A percentile compares a stretch with the other conserved stretches of the same genome.
phyloP scores from a whole-genome alignment of 2,888 invertebrate genomes.

The Scrobipalpa atriplicella region DNA sequence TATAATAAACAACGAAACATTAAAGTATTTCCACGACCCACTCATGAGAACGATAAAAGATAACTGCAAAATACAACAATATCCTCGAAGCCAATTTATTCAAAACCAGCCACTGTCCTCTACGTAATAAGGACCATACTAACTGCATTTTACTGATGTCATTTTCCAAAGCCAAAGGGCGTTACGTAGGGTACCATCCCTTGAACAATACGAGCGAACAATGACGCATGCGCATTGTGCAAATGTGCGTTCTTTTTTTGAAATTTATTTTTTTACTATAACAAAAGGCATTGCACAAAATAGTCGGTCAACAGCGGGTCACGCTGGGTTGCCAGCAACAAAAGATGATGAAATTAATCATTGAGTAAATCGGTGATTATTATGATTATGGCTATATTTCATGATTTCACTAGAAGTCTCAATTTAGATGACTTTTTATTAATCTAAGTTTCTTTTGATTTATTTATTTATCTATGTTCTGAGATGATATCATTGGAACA shows the following conservation, averaged over 20 bases:
- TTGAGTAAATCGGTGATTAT: slow-evolving; percentile 33
- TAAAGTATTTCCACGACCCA: slow-evolving; percentile 10
- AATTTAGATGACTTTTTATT: background rate
- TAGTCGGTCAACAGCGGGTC: slow-evolving; percentile 62
- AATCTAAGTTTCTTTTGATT: background rate
- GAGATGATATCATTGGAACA: no score
- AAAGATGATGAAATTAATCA: slow-evolving; percentile 72
- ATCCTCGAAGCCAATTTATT: background rate
- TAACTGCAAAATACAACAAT: slow-evolving; percentile 37
- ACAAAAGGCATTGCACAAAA: slow-evolving; percentile 64
- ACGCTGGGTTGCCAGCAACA: slow-evolving; percentile 64
- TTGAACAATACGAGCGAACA: slow-evolving; percentile 43
- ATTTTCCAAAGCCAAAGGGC: slow-evolving; percentile 48
- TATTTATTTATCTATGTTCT: no score
- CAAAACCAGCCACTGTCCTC: background rate
- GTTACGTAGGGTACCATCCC: slow-evolving; percentile 56
- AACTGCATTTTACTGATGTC: slow-evolving; percentile 10
- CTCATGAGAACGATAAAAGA: slow-evolving; percentile 44
- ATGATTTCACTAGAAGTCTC: background rate
- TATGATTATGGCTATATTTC: slow-evolving; percentile 42
- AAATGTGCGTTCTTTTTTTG: slow-evolving; percentile 40
- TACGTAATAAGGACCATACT: background rate
- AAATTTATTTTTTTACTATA: slow-evolving; percentile 41
- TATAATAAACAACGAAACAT: slow-evolving; percentile 11
- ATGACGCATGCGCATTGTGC: slow-evolving; percentile 62